phyloP scores from a whole-genome alignment of 2,888 invertebrate species.

The Reticulitermes lucifugus region DNA sequence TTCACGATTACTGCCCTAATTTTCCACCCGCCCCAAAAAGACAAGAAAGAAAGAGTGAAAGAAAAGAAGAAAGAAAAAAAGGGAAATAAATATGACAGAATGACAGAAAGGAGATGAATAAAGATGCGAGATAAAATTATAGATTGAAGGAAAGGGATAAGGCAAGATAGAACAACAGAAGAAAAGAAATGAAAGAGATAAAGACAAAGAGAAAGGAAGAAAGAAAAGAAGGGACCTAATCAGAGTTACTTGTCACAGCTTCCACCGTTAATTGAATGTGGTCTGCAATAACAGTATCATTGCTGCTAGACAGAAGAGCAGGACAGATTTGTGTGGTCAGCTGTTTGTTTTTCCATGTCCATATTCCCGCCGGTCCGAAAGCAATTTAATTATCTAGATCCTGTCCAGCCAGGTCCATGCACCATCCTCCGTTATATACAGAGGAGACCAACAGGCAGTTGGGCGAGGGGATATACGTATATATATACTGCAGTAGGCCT shows the following conservation, averaged over 20 bases:
- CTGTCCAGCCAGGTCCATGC: background rate
- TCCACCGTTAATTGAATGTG: background rate
- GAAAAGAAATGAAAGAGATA: background rate
- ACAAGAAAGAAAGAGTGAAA: background rate
- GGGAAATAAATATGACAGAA: background rate
- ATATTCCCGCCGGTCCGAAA: background rate
- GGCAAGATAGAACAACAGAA: background rate
- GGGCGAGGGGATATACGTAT: no score
- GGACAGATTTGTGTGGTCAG: background rate
- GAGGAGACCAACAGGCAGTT: background rate
- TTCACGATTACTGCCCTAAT: no score
- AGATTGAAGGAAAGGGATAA: background rate
- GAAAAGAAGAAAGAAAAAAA: background rate
- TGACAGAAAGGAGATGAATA: background rate
- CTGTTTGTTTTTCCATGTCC: conserved; percentile 1
- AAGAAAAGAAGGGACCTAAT: background rate
- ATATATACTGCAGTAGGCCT: no score
- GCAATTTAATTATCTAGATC: conserved; percentile 2
- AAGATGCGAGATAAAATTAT: background rate
- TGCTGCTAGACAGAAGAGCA: background rate
- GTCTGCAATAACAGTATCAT: background rate
- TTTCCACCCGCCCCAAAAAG: no score
- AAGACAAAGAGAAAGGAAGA: background rate
- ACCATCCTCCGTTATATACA: background rate
- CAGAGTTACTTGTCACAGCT: background rate